A percentile compares a stretch with the other conserved stretches of the same genome.
phyloP scores from a whole-genome alignment of 92 coral and sea anemone genomes.

The Porites rus region DNA sequence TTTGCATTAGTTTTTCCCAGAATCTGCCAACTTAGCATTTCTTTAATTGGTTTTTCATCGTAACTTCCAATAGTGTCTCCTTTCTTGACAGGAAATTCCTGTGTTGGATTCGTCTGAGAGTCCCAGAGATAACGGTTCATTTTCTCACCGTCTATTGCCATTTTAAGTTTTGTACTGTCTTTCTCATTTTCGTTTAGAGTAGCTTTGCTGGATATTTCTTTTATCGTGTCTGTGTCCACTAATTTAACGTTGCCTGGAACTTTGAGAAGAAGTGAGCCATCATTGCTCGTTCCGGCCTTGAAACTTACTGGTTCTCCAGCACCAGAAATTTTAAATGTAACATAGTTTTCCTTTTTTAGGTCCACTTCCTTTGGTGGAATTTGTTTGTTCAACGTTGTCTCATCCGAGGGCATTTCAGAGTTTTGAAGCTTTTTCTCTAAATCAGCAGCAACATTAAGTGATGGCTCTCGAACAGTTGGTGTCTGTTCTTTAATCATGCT shows the following conservation, averaged over 20 bases:
- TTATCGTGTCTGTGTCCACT: constrained; percentile 27
- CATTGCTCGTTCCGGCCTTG: constrained; percentile 82
- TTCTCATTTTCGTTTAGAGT: background rate
- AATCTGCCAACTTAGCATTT: constrained; percentile 52
- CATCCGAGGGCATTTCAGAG: background rate
- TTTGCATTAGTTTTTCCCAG: constrained; percentile 60
- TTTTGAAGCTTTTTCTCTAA: background rate
- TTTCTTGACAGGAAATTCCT: constrained; percentile 34
- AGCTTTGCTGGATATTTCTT: background rate
- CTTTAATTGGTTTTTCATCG: background rate
- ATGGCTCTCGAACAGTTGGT: background rate
- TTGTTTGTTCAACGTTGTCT: background rate
- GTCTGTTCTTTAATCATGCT: constrained; percentile 24
- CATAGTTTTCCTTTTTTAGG: constrained; percentile 27
- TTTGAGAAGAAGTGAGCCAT: constrained; percentile 78
- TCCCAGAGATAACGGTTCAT: constrained; percentile 29
- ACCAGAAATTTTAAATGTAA: constrained; percentile 76
- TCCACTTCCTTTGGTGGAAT: constrained; percentile 5
- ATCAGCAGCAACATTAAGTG: background rate
- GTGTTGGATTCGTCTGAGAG: background rate
- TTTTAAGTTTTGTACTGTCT: background rate
- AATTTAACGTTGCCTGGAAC: constrained; percentile 73
- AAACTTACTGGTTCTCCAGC: constrained; percentile 86
- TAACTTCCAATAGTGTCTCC: constrained; percentile 12
- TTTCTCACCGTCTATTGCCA: constrained; percentile 8